Base-by-base conservation (phyloP, 1,140 invertebrate species). In the Papilio glaucus region DNA sequence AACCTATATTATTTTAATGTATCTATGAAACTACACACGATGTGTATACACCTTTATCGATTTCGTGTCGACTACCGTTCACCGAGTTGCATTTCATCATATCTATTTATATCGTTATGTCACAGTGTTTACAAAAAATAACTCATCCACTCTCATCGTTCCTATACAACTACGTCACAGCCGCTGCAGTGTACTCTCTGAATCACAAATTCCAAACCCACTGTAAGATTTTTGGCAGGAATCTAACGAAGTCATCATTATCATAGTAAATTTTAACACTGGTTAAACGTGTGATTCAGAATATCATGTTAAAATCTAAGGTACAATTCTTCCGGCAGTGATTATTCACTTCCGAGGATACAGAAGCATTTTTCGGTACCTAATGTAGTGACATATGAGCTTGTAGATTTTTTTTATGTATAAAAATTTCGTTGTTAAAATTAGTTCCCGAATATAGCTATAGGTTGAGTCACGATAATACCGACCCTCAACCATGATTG, bases 61-160 rank as follows among this genome's bases (percentile, higher is more conserved):
- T 26, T 33, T 7, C 18, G 60, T 33, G 60, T 49, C 15, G 21
- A 7, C 65, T 45, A 29, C 10, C 7, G n/a, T n/a, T 26, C n/a
- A 13, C 60, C 6, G n/a, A 42, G 61, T 71, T 67, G 45, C 71
- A 53, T 73, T 72, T 41, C 29, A 76, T 72, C 78, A 75, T 60
- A 5, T 70, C 74, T 83, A 85, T 81, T 80, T 75, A 77, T 85
- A 83, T 70, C 33, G 38, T 21, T 63, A 73, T 76, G 76, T 83
- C 77, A 81, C 75, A 75, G 37, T 72, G 60, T 49, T 70, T 26
- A 69, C 21, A 71, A 71, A 37, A 77, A 73, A 76, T 69, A 74
- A 73, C 53, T 69, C 26, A 38, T 39, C 60, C 57, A 6, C 62
- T 69, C 39, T 68, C 62, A 67, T 49, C 72, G 69, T 33, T 42